Percentiles rank a stretch among this genome's conserved stretches.
These are phyloP conservation scores for Bimastos eiseni DNA, from an alignment of 2,888 invertebrate species.

Conservation along the genomic window DNA sequence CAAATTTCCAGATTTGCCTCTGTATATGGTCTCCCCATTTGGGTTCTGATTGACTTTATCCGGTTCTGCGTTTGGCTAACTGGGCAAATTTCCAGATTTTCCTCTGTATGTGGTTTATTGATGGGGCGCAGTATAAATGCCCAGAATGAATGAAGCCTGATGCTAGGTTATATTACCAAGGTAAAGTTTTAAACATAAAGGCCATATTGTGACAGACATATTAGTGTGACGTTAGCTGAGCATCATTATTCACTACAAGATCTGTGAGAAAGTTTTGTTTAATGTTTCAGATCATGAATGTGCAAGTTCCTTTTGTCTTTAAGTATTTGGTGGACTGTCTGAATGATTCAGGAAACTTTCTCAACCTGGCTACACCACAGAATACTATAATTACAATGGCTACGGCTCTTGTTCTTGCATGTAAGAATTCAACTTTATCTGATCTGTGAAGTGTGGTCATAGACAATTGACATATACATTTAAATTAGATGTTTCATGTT, in stretches of 20 bases:
- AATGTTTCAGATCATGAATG: slow-evolving; percentile 74
- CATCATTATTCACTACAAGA: background rate
- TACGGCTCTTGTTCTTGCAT: slow-evolving; percentile 81
- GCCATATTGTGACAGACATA: background rate
- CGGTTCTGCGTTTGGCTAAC: too few species aligned
- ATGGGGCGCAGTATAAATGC: too few species aligned
- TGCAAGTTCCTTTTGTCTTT: slow-evolving; percentile 91
- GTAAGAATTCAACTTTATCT: slow-evolving; percentile 67
- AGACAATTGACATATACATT: background rate
- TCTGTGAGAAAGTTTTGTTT: background rate
- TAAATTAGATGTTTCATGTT: too few species aligned
- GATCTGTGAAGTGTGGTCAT: background rate
- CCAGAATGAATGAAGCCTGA: too few species aligned
- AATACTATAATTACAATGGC: slow-evolving; percentile 77
- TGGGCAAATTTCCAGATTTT: too few species aligned
- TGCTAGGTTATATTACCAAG: too few species aligned
- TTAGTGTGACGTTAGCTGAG: background rate
- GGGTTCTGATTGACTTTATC: too few species aligned
- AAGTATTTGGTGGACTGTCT: slow-evolving; percentile 89
- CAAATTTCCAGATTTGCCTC: too few species aligned
- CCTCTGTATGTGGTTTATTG: too few species aligned
- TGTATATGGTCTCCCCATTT: too few species aligned
- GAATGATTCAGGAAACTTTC: slow-evolving; percentile 69
- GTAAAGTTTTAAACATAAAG: background rate
- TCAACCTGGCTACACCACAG: slow-evolving; percentile 66